A percentile compares a stretch with the other conserved stretches of the same genome.
Evolutionary conservation across 2,888 invertebrate species (phyloP).

Genomic region (Oligia fasciuncula): DNA sequence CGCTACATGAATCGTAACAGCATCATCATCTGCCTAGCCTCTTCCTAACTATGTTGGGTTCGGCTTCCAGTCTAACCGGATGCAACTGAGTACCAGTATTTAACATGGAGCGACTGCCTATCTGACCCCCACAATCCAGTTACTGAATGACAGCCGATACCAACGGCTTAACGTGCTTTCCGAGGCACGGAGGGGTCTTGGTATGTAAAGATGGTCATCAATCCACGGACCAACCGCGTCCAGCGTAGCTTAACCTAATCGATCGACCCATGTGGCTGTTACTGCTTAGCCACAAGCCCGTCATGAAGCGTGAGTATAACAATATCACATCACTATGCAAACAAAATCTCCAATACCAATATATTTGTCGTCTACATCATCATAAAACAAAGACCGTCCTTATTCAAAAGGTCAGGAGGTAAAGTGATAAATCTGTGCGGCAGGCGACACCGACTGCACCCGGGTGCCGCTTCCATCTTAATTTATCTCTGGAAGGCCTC

Average conservation of each 20-base stretch:
- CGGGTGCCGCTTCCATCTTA: conserved; percentile 69
- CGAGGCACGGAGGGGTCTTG: no score
- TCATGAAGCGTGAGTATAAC: not conserved
- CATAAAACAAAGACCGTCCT: conserved; percentile 58
- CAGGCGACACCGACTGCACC: conserved; percentile 61
- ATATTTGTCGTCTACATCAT: conserved; percentile 52
- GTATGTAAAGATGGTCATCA: not conserved
- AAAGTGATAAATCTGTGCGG: conserved; percentile 61
- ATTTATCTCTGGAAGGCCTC: conserved; percentile 62
- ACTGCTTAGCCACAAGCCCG: not conserved
- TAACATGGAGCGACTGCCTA: not conserved
- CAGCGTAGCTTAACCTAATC: not conserved
- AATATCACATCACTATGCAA: conserved; percentile 9
- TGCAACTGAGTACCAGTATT: not conserved
- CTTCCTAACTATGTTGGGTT: not conserved
- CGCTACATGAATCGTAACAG: not conserved
- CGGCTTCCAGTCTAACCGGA: not conserved
- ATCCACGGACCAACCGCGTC: not conserved
- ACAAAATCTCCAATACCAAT: conserved; percentile 38
- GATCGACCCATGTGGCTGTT: not conserved
- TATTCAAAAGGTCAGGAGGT: conserved; percentile 60
- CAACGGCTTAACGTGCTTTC: not conserved
- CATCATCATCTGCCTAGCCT: not conserved
- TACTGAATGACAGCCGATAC: not conserved
- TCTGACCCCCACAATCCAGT: not conserved